Evolutionary conservation across 2,113 vertebrate species (phyloP).

Genomic region (Balaenoptera acutorostrata): DNA sequence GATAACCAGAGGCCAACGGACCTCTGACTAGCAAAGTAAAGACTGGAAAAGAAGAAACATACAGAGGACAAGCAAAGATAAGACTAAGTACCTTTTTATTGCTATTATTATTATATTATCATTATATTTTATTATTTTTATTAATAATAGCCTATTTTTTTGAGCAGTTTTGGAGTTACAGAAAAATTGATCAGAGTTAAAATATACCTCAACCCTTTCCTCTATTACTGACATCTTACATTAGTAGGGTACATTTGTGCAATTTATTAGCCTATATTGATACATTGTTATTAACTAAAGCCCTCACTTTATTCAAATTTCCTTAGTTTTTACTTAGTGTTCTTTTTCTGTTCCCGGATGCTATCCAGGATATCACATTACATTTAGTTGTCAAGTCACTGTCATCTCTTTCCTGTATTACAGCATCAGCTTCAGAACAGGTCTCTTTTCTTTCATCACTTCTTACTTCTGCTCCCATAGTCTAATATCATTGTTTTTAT

Average conservation of each 20-base stretch:
- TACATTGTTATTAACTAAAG: neutral
- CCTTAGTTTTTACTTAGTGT: neutral
- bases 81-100: neutral
- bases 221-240: neutral
- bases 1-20: neutral
- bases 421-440: neutral
- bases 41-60: neutral
- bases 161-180: neutral
- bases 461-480: neutral
- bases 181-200: neutral
- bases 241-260: neutral
- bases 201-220: accelerated
- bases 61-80: neutral
- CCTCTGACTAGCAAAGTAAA: neutral
- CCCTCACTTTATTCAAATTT: neutral
- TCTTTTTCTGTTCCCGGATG: neutral
- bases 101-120: neutral
- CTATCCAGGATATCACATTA: too few relatives aligned
- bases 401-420: neutral
- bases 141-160: neutral
- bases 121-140: neutral
- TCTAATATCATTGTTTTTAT: neutral
- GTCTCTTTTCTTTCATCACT: neutral
- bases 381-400: neutral
- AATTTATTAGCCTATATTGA: neutral